Conservation (phyloP, 2,888 invertebrate genomes). For the Stenoptilia bipunctidactyla region DNA sequence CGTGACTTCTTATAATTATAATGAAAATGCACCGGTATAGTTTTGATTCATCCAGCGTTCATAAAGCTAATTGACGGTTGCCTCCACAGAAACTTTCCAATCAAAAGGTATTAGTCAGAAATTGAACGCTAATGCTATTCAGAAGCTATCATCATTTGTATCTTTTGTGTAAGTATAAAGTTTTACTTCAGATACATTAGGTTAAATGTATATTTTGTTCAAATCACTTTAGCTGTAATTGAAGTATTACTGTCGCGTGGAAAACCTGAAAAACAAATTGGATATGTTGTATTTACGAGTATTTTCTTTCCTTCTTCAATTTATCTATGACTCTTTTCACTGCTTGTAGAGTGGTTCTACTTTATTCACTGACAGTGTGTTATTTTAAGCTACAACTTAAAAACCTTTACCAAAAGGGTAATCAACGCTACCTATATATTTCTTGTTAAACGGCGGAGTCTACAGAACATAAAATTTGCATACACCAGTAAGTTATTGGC, state of each 20-base stretch:
- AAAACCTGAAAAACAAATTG: no score
- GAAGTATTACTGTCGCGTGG: no score
- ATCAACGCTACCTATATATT: neutral
- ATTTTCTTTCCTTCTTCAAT: no score
- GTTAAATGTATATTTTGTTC: neutral
- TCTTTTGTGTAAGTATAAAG: no score
- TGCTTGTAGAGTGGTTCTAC: no score
- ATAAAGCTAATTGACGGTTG: conserved; percentile 57
- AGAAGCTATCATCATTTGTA: conserved; percentile 40
- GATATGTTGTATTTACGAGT: no score
- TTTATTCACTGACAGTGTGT: no score
- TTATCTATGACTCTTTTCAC: no score
- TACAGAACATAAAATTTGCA: conserved; percentile 55
- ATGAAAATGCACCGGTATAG: conserved; percentile 45
- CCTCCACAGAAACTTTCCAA: conserved; percentile 55
- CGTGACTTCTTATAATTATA: conserved; percentile 60
- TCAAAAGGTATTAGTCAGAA: conserved; percentile 55
- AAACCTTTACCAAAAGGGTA: no score
- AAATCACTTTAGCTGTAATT: no score
- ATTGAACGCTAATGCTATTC: conserved; percentile 61
- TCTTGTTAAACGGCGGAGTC: no score
- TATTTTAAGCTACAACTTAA: no score
- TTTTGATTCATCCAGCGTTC: conserved; percentile 52
- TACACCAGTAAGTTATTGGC: conserved; percentile 46
- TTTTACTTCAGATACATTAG: conserved; percentile 3